phyloP scores from a whole-genome alignment of 2,888 invertebrate species.

The Lacanobia oleracea region DNA sequence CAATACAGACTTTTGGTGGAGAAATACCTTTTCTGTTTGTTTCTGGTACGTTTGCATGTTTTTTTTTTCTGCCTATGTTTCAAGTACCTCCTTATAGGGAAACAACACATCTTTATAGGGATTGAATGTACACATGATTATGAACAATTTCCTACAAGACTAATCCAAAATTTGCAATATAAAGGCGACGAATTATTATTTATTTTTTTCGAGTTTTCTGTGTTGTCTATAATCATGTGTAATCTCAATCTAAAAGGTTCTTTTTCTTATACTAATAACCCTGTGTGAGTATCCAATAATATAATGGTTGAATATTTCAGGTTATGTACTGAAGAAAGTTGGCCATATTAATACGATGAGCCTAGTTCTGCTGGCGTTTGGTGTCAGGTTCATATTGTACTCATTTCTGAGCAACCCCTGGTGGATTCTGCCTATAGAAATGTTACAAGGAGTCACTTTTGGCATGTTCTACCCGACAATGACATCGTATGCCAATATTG shows the following conservation, averaged over 20 bases:
- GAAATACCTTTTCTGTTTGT: conserved; percentile 97
- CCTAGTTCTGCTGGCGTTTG: conserved; percentile 94
- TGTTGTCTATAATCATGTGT: no score
- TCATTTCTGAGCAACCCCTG: conserved; percentile 95
- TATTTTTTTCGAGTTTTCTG: no score
- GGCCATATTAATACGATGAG: conserved; percentile 96
- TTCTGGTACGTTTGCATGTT: conserved; percentile 90
- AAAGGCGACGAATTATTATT: no score
- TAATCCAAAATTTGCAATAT: no score
- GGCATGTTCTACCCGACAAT: conserved; percentile 97
- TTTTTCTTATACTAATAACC: neutral
- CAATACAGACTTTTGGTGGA: conserved; percentile 95
- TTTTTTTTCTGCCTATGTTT: neutral
- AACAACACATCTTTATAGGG: no score
- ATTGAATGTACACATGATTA: no score
- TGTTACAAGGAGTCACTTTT: conserved; percentile 96
- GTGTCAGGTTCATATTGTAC: conserved; percentile 95
- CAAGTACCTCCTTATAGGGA: neutral
- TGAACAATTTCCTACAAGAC: no score
- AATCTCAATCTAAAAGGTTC: no score
- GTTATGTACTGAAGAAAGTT: conserved; percentile 93
- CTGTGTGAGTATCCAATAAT: neutral
- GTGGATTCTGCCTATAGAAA: conserved; percentile 96
- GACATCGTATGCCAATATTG: conserved; percentile 96
- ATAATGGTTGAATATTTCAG: conserved; percentile 76